Evolutionary conservation across 1,140 invertebrate species (phyloP).

Genomic region (Fopius arisanus): DNA sequence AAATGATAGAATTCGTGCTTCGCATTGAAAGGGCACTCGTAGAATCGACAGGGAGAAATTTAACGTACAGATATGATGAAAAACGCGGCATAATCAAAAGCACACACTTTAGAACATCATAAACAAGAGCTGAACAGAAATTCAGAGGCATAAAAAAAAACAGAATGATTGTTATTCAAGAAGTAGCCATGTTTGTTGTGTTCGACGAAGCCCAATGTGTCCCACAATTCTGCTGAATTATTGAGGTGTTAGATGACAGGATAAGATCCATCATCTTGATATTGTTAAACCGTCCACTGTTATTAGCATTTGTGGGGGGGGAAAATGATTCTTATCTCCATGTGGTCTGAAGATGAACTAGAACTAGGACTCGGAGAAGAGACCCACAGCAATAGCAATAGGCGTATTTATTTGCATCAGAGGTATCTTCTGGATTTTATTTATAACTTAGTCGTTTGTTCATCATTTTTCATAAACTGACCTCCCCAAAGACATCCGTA

Average conservation of each 20-base stretch:
- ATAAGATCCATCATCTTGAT: not conserved
- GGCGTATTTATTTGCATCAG: slow-evolving; percentile 3
- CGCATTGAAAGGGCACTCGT: too few relatives aligned
- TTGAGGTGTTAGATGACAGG: slow-evolving; percentile 17
- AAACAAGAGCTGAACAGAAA: not conserved
- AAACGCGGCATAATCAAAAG: not conserved
- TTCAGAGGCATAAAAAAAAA: not conserved
- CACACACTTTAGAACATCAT: not conserved
- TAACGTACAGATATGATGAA: too few relatives aligned
- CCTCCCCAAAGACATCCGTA: slow-evolving; percentile 24
- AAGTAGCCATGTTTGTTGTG: not conserved
- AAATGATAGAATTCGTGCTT: too few relatives aligned
- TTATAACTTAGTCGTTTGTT: slow-evolving; percentile 2
- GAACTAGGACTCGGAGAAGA: slow-evolving; percentile 2
- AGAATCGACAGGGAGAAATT: too few relatives aligned
- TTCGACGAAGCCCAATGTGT: slow-evolving; percentile 8
- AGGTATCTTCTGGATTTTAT: not conserved
- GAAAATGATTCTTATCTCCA: slow-evolving; percentile 6
- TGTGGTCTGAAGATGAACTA: not conserved
- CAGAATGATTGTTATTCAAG: not conserved
- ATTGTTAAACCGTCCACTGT: slow-evolving; percentile 24
- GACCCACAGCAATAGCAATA: not conserved
- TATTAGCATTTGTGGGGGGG: slow-evolving; percentile 2
- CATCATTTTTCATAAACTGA: slow-evolving; percentile 27
- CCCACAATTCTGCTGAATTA: not conserved